Base-by-base conservation (phyloP, 2,113 vertebrate genomes). In the Campylomormyrus numenius region DNA sequence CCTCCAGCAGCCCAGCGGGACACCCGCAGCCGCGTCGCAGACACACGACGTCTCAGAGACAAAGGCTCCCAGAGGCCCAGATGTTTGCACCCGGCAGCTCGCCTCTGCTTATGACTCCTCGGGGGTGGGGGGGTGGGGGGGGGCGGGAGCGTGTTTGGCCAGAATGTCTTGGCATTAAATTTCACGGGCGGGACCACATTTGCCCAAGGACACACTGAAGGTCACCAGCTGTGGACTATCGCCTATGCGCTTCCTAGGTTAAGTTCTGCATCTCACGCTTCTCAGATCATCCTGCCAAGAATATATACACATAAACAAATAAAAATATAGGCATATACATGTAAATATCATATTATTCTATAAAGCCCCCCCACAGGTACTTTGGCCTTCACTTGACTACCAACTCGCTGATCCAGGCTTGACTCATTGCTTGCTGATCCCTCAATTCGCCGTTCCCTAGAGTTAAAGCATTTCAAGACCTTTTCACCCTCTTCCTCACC, bases 11-110 rank as follows among this genome's bases (percentile, higher is more conserved):
- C 58, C 10, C 8, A 5, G 83, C 6, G 45, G 85, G 80, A 46
- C 42, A 24, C 35, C 49, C 5, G 19, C 21, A 10, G 31, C 53
- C 48, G 52, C 19, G 9, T 45, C 31, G 19, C 19, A 27, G 66
- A n/a, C 62, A 21, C 31, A 21, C 39, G 27, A 10, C 9, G 62
- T 46, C 88, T 46, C 6, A 13, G 24, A 88, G 62, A 89, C 88
- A 52, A 89, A 89, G 45, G 46, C 45, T 89, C 88, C n/a, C 21
- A n/a, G 39, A 45, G 62, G 58, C 88, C 48, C 27, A n/a, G 88
- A 70, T 70, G 88, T 56, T 48, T 88, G 88, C 56, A 48, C 62
- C 9, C 80, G 42, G 39, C 80, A 84, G 42, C 80, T 39, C 39
- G 80, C 80, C 80, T 46, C 80, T 19, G 15, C 39, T 84, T 39